A percentile compares a stretch with the other conserved stretches of the same genome.
Conservation (phyloP, 2,888 invertebrate genomes). For the Drosophila melanosoma region DNA sequence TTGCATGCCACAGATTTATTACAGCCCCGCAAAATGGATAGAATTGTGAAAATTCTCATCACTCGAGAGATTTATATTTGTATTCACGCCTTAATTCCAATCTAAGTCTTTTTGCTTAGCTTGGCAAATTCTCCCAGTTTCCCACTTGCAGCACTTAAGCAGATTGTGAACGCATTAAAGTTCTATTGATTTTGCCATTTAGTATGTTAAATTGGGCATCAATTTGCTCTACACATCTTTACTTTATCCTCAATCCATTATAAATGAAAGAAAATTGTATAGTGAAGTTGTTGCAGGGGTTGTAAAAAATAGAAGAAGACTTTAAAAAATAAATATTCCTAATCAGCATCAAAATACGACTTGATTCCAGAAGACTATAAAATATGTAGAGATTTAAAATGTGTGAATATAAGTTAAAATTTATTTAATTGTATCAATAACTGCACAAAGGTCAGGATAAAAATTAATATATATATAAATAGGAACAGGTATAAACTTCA, state of each 20-base stretch:
- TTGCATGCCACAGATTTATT: conserved; percentile 79
- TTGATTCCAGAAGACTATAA: not conserved
- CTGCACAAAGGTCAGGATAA: no score
- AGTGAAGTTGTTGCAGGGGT: not conserved
- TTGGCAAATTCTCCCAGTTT: conserved; percentile 12
- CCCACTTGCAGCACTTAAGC: conserved; percentile 15
- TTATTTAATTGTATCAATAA: not conserved
- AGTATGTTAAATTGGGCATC: conserved; percentile 17
- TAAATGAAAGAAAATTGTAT: not conserved
- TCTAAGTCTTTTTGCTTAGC: conserved; percentile 35
- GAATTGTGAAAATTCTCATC: conserved; percentile 40
- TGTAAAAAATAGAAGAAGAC: no score
- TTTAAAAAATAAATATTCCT: not conserved
- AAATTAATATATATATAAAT: no score
- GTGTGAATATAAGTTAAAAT: not conserved
- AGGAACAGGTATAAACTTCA: no score
- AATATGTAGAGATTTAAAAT: fast-evolving
- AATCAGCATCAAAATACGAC: not conserved
- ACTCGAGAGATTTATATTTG: conserved; percentile 48
- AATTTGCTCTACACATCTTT: not conserved
- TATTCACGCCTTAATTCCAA: conserved; percentile 49
- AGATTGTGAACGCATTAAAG: conserved; percentile 35
- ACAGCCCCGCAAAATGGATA: conserved; percentile 29
- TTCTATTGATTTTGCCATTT: conserved; percentile 16
- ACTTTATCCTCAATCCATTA: not conserved